These are phyloP conservation scores for Caloenas nicobarica DNA, from an alignment of 2,113 vertebrate genomes.

Conservation along the genomic window DNA sequence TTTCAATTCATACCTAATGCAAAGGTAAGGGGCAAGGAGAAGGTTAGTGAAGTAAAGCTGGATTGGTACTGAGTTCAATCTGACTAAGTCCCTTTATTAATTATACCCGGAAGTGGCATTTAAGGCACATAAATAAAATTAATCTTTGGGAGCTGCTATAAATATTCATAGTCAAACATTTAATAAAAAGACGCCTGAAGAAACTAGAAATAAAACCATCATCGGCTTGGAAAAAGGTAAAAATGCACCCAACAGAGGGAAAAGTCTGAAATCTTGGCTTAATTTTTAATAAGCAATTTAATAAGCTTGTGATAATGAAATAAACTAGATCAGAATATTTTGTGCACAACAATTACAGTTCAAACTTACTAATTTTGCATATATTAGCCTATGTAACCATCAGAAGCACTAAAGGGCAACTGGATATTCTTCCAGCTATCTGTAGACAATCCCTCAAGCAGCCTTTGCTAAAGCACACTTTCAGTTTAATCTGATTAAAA, in stretches of 20 bases:
- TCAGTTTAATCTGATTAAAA: neutral
- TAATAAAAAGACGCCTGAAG: neutral
- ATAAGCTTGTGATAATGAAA: slow-evolving; percentile 22
- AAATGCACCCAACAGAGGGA: neutral
- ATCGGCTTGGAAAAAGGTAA: neutral
- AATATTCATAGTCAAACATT: slow-evolving; percentile 2
- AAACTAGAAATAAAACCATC: neutral
- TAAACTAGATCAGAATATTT: slow-evolving; percentile 36
- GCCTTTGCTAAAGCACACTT: neutral
- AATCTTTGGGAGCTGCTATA: neutral
- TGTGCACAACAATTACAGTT: neutral
- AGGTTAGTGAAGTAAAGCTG: neutral
- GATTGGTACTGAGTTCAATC: neutral
- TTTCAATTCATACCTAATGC: neutral
- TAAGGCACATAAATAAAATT: neutral
- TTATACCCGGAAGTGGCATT: neutral
- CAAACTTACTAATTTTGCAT: slow-evolving; percentile 5
- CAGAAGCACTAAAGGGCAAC: neutral
- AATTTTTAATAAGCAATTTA: slow-evolving; percentile 28
- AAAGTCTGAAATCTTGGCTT: neutral
- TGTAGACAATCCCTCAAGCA: neutral
- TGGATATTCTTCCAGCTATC: neutral
- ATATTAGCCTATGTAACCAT: neutral
- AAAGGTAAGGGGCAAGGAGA: neutral
- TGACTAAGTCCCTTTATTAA: neutral